Evolutionary conservation across 1,140 invertebrate genomes (phyloP).

Genomic region (Trichonephila inaurata): DNA sequence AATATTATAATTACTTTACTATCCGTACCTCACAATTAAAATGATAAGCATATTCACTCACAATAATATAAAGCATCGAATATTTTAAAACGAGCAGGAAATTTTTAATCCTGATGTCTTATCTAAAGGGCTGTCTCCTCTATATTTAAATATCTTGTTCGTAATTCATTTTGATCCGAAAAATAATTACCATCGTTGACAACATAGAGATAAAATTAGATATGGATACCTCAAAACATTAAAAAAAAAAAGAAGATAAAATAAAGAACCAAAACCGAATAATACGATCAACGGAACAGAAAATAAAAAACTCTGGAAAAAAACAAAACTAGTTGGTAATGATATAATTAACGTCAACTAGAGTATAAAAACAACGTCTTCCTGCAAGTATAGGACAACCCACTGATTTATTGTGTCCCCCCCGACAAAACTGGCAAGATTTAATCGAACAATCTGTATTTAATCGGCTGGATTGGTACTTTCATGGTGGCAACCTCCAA

Average conservation of each 20-base stretch:
- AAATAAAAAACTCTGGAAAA: background rate
- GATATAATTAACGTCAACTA: background rate
- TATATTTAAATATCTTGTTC: too few species aligned
- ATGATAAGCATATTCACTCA: too few species aligned
- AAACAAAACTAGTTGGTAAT: background rate
- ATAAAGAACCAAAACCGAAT: background rate
- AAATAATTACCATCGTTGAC: background rate
- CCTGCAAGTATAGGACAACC: background rate
- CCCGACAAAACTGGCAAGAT: constrained; percentile 1
- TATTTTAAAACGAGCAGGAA: too few species aligned
- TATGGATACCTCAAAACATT: background rate
- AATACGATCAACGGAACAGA: background rate
- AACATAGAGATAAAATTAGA: background rate
- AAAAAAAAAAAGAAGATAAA: background rate
- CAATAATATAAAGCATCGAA: too few species aligned
- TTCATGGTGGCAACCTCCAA: constrained; percentile 4
- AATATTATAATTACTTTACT: too few species aligned
- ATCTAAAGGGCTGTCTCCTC: too few species aligned
- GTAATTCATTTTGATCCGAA: too few species aligned
- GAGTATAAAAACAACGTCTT: background rate
- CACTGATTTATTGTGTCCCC: constrained; percentile 30
- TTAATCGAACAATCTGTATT: constrained; percentile 41
- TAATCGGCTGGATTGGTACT: constrained; percentile 12
- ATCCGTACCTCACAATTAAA: too few species aligned
- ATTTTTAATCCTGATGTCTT: too few species aligned